Conservation (phyloP, 2,113 vertebrate genomes). For the Chaenogobius annularis region DNA sequence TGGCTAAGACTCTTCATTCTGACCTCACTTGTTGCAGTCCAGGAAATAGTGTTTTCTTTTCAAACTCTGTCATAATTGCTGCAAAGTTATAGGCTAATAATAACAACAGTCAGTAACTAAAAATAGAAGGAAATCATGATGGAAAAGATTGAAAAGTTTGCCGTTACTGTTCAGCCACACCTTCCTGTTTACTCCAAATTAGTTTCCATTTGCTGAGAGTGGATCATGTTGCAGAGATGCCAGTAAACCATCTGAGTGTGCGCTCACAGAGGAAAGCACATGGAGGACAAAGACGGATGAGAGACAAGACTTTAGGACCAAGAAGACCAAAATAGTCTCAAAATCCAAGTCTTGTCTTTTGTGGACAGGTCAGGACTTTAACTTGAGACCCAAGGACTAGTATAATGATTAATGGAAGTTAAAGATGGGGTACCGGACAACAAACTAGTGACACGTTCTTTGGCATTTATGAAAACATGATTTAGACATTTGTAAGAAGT, state of each 20-base stretch:
- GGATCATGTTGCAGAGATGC: conserved; percentile 14
- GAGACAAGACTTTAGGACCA: neutral
- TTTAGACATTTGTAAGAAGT: too few relatives aligned
- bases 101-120: neutral
- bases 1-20: neutral
- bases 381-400: too few relatives aligned
- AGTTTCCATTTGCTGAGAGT: conserved; percentile 11
- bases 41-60: neutral
- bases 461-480: too few relatives aligned
- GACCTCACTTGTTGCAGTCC: neutral
- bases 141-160: neutral
- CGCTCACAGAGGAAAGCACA: conserved; percentile 1
- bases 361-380: neutral
- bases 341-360: neutral
- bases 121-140: neutral
- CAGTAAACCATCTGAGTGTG: conserved; percentile 11
- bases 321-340: neutral
- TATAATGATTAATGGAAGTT: too few relatives aligned
- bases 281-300: conserved; percentile 1
- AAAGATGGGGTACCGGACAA: too few relatives aligned
- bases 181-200: conserved; percentile 9
- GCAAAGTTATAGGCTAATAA: neutral
- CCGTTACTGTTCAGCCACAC: neutral
- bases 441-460: too few relatives aligned
- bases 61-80: neutral